phyloP scores from a whole-genome alignment of 2,888 invertebrate species.

The Synergus laeviventris region DNA sequence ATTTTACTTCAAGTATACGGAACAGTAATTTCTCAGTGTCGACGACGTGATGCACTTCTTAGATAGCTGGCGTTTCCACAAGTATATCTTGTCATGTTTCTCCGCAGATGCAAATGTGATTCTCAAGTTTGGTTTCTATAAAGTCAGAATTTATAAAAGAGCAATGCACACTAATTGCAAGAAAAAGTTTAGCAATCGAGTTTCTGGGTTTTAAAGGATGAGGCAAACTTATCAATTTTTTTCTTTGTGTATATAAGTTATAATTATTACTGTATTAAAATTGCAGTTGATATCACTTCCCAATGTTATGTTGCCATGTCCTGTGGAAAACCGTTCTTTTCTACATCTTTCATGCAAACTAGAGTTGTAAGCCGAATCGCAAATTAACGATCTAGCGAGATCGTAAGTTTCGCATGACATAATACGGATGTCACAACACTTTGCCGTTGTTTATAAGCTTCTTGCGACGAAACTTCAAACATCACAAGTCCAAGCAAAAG shows the following conservation, averaged over 20 bases:
- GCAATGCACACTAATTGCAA: not conserved
- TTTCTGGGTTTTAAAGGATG: too few relatives aligned
- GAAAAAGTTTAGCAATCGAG: not conserved
- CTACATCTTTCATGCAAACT: not conserved
- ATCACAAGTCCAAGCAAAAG: constrained; percentile 68
- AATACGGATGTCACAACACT: constrained; percentile 75
- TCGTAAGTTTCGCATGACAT: constrained; percentile 74
- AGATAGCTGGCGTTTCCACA: constrained; percentile 45
- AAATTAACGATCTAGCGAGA: constrained; percentile 73
- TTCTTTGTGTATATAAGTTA: not conserved
- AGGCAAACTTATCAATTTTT: not conserved
- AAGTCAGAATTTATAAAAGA: not conserved
- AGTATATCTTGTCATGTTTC: constrained; percentile 53
- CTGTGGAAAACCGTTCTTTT: not conserved
- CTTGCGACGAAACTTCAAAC: constrained; percentile 75
- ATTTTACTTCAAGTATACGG: not conserved
- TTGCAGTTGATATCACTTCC: not conserved
- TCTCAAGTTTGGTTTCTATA: not conserved
- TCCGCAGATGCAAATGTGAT: constrained; percentile 22
- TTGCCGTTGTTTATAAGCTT: constrained; percentile 75
- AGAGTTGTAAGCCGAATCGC: constrained; percentile 59
- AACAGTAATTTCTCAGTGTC: constrained; percentile 48
- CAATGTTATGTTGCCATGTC: not conserved
- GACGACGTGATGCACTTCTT: constrained; percentile 53
- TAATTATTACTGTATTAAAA: not conserved